Evolutionary conservation across 2,113 vertebrate genomes (phyloP), one percentile per base, ranked within the genome.

Genomic region (Rhodinocichla rosea): DNA sequence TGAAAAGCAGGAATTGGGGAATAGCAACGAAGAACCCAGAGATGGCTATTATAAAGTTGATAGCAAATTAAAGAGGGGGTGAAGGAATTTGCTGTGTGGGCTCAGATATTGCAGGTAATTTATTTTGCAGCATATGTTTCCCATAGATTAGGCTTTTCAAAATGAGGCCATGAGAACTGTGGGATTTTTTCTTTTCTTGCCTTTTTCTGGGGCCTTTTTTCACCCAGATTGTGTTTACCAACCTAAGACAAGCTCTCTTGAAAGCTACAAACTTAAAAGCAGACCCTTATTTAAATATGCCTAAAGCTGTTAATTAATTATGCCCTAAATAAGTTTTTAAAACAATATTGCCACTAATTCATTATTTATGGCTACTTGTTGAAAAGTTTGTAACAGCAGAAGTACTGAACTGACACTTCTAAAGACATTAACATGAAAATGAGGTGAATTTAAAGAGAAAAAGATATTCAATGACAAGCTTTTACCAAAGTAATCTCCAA

Each of bases 321-420:
- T 98, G 89, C 65, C 30, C 76, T 97, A 98, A 98, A 96, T 97
- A 98, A 97, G 94, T 98, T 98, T 98, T 97, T 98, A 98, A 94
- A 94, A 97, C 94, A 98, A 97, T 97, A 97, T 97, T 98, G 96
- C 96, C 93, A 97, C 87, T 97, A 95, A 98, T 98, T 93, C 91
- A 98, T 99, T 98, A 98, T 99, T 98, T 98, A 98, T 97, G 67
- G 39, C 44, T 94, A 97, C 95, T 94, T 98, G 98, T 98, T 98
- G 95, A 97, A 98, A 98, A 98, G 97, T 98, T 98, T 90, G 83
- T 92, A 97, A 97, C 64, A 84, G 87, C 87, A 95, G 93, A 98
- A 97, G 92, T 98, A 98, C 95, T 92, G 95, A 98, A 98, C 92
- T 97, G 96, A 96, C 94, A 95, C 98, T 98, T 97, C 96, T 97